Evolutionary conservation across 2,113 vertebrate genomes (phyloP).

Genomic region (Riparia riparia): DNA sequence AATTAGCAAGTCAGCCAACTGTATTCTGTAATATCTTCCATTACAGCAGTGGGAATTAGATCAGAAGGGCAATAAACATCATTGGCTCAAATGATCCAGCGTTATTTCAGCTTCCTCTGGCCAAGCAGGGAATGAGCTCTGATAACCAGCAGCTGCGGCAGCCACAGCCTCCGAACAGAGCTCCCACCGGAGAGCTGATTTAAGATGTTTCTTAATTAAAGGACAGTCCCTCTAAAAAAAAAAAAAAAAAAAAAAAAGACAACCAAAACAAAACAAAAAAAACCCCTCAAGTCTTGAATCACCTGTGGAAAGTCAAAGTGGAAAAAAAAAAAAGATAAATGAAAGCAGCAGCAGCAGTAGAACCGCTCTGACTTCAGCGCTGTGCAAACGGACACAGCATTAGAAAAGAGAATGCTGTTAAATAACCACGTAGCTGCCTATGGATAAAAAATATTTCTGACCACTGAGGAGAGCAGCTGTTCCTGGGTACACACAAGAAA

Average conservation of each 20-base stretch:
- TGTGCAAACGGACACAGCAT: background rate
- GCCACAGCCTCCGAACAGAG: background rate
- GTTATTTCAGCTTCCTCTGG: conserved; percentile 44
- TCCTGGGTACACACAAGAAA: background rate
- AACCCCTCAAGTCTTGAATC: background rate
- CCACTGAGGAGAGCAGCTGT: background rate
- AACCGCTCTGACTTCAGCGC: background rate
- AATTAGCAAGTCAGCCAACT: conserved; percentile 57
- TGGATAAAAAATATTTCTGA: background rate
- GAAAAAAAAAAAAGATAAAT: background rate
- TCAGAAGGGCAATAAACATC: conserved; percentile 68
- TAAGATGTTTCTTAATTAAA: conserved; percentile 56
- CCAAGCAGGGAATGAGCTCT: conserved; percentile 35
- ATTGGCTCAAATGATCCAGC: conserved; percentile 47
- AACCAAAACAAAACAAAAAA: no score
- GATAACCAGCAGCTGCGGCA: conserved; percentile 51
- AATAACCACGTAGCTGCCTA: background rate
- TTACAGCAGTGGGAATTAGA: conserved; percentile 61
- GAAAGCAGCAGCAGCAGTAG: background rate
- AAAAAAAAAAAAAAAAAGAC: background rate
- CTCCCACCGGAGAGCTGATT: background rate
- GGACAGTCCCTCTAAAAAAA: conserved; percentile 18
- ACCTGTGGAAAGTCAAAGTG: background rate
- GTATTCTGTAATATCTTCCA: conserved; percentile 57
- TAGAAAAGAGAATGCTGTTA: background rate